phyloP scores from a whole-genome alignment of 1,140 invertebrate species.

The Micrasema longulum region DNA sequence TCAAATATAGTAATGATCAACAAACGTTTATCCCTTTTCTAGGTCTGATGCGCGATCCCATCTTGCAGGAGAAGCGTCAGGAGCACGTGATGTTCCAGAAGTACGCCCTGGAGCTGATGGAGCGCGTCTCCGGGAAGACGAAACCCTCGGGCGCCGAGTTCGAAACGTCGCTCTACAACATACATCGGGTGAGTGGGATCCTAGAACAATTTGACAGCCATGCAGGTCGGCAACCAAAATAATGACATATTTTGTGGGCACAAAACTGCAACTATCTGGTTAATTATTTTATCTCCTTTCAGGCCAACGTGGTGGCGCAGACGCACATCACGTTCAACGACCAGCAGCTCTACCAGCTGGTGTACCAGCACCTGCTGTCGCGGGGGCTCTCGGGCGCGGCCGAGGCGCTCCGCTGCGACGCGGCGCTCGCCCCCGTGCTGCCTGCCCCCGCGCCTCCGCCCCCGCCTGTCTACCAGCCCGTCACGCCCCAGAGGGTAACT shows the following conservation, averaged over 20 bases:
- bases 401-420: constrained; percentile 80
- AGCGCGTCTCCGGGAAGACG: constrained; percentile 91
- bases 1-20: no score
- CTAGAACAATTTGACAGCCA: background rate
- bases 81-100: constrained; percentile 97
- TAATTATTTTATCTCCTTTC: constrained; percentile 21
- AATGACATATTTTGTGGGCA: no score
- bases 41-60: constrained; percentile 95
- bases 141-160: constrained; percentile 84
- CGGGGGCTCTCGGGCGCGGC: constrained; percentile 84
- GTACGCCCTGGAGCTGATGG: constrained; percentile 91
- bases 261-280: background rate
- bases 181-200: constrained; percentile 76
- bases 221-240: background rate
- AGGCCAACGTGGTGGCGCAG: constrained; percentile 95
- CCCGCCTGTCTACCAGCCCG: constrained; percentile 72
- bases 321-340: constrained; percentile 95
- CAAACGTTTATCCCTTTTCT: no score
- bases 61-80: constrained; percentile 93
- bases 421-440: constrained; percentile 70
- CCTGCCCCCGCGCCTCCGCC: constrained; percentile 60
- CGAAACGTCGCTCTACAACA: constrained; percentile 86
- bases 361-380: constrained; percentile 86
- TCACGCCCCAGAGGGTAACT: constrained; percentile 62
- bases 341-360: constrained; percentile 91